Base-by-base conservation (phyloP, 2,888 invertebrate genomes). In the Calliphora vomitoria region DNA sequence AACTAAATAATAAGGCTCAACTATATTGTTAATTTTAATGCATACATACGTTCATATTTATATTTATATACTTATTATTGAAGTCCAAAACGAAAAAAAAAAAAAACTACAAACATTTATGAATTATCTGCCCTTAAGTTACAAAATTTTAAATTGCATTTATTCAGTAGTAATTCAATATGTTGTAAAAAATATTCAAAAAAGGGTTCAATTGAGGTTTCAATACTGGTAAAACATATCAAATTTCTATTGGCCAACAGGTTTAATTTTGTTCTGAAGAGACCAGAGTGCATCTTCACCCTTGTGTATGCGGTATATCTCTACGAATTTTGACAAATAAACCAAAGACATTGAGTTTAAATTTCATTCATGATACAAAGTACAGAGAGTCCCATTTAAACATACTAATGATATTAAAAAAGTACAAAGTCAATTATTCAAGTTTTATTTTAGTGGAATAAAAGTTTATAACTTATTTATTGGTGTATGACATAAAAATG, bases 101-200 rank as follows among this genome's bases (percentile, higher is more conserved):
- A 1, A 25, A 58, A 25, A 8, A 20, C 8, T 11, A 25, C 58
- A 58, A 10, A 58, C 1, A 11, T 58, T 58, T 25, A 58, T 25
- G 10, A 35, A 68, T 79, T 55, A 53, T 25, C 76, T n/a, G 53
- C 55, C 66, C 78, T 55, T 20, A 53, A 66, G 53, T 76, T 53
- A 20, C 53, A 15, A 41, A 66, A 25, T 31, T 68, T 38, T 25
- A 38, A 76, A 62, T 76, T 18, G 47, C 62, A 15, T 31, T 47
- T 38, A 53, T 44, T n/a, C 8, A 18, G 38, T n/a, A 8, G 60
- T 53, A 80, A 72, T 72, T 81, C 50, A 50, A 80, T 80, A 71
- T 25, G 8, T 11, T 41, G 11, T 25, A 69, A 41, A 55, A 38
- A 74, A 0, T 4, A 13, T 8, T 2, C 20, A 25, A 15, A 53